A percentile compares a stretch with the other conserved stretches of the same genome.
Evolutionary conservation across 1,140 invertebrate species (phyloP).

Genomic region (Brachionus rotundiformis): DNA sequence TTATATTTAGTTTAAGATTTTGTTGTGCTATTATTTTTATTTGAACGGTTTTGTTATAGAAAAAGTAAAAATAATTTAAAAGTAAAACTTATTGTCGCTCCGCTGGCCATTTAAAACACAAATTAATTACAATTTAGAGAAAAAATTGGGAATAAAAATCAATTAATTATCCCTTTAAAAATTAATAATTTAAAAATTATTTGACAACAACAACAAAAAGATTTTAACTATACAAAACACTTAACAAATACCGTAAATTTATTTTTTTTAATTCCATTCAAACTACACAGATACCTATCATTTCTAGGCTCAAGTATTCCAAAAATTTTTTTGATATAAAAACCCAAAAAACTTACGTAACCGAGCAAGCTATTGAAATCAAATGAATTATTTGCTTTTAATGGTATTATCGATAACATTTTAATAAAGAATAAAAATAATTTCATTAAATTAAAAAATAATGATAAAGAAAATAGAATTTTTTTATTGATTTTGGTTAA

Average conservation of each 20-base stretch:
- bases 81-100: no score
- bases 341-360: neutral
- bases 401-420: constrained; percentile 6
- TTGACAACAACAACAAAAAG: no score
- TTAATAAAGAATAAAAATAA: constrained; percentile 8
- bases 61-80: no score
- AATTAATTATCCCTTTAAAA: no score
- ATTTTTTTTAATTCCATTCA: neutral
- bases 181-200: no score
- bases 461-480: neutral
- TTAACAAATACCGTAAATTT: neutral
- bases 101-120: no score
- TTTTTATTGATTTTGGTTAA: constrained; percentile 4
- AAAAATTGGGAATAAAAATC: no score
- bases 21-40: neutral
- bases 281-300: neutral
- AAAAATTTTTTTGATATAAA: neutral
- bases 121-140: no score
- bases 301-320: neutral
- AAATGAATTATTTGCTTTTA: constrained; percentile 12
- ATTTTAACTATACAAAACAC: no score
- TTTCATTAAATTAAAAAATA: neutral
- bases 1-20: neutral
- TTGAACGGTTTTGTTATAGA: no score
- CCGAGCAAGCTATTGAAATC: neutral